These are phyloP conservation scores for Cylas formicarius DNA, from an alignment of 1,140 invertebrate species.

Conservation along the genomic window DNA sequence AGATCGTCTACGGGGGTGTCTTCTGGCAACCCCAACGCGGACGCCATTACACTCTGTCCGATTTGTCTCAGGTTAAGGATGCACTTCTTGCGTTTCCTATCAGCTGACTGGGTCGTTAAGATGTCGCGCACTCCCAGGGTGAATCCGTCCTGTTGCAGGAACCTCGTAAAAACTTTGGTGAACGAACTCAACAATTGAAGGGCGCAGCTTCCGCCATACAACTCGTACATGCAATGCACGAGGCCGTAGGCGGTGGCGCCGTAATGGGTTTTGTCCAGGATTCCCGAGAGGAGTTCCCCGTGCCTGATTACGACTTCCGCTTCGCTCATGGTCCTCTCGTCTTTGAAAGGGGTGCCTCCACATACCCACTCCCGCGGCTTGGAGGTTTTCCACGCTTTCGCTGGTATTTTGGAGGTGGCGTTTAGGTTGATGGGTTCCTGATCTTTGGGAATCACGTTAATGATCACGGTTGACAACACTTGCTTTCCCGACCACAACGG, in stretches of 20 bases:
- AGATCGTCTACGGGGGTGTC: conserved; percentile 51
- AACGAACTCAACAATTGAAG: conserved; percentile 79
- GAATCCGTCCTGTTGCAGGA: conserved; percentile 86
- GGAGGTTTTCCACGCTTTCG: conserved; percentile 63
- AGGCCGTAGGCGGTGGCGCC: conserved; percentile 91
- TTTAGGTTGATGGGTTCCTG: conserved; percentile 67
- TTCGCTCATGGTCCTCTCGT: conserved; percentile 72
- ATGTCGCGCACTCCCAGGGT: conserved; percentile 95
- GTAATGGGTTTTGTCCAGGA: conserved; percentile 97
- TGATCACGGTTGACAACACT: conserved; percentile 77
- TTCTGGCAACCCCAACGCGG: conserved; percentile 61
- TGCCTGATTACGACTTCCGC: conserved; percentile 83
- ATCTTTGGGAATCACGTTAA: conserved; percentile 77
- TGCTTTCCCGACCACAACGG: conserved; percentile 97
- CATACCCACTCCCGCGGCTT: conserved; percentile 51
- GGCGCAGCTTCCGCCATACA: conserved; percentile 86
- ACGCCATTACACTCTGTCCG: conserved; percentile 53
- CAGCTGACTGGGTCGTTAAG: conserved; percentile 65
- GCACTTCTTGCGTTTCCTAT: conserved; percentile 63
- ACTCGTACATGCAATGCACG: conserved; percentile 86
- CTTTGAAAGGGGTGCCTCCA: conserved; percentile 51
- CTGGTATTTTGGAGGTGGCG: conserved; percentile 76
- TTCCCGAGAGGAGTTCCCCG: conserved; percentile 84
- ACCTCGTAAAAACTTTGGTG: conserved; percentile 87
- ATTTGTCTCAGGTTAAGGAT: conserved; percentile 59